Conservation (phyloP, 2,888 invertebrate genomes). For the Plebejus melissa region DNA sequence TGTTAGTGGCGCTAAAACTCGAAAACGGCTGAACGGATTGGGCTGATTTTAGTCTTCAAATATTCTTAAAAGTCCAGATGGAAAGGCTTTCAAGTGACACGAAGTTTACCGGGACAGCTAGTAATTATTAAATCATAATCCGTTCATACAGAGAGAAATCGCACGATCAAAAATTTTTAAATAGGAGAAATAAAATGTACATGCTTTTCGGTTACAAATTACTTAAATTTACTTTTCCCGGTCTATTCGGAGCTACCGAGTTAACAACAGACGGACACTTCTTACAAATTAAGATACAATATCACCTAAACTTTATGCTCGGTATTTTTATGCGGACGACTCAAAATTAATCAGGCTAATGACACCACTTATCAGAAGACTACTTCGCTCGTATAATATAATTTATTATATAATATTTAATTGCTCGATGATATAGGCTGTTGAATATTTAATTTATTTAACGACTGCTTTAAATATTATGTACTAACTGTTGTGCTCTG, state of each 20-base stretch:
- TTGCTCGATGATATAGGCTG: neutral
- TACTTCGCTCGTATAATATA: constrained; percentile 25
- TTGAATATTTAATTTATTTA: constrained; percentile 23
- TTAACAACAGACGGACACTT: no score
- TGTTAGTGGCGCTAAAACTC: no score
- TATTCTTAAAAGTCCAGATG: no score
- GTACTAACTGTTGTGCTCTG: constrained; percentile 12
- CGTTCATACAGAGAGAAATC: no score
- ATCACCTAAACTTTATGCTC: neutral
- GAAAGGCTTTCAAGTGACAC: no score
- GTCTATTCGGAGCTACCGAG: neutral
- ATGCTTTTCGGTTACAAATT: no score
- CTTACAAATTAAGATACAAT: neutral
- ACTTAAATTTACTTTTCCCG: neutral
- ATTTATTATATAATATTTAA: constrained; percentile 26
- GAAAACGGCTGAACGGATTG: no score
- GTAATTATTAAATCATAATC: no score
- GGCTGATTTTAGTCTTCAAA: no score
- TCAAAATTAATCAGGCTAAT: constrained; percentile 23
- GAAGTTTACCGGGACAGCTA: no score
- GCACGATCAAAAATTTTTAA: no score
- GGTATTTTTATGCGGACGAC: constrained; percentile 12
- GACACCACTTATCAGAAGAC: constrained; percentile 23
- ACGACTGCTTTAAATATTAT: constrained; percentile 4
- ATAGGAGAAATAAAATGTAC: no score